Conservation (phyloP, 2,888 invertebrate species). For the Athalia rosae region DNA sequence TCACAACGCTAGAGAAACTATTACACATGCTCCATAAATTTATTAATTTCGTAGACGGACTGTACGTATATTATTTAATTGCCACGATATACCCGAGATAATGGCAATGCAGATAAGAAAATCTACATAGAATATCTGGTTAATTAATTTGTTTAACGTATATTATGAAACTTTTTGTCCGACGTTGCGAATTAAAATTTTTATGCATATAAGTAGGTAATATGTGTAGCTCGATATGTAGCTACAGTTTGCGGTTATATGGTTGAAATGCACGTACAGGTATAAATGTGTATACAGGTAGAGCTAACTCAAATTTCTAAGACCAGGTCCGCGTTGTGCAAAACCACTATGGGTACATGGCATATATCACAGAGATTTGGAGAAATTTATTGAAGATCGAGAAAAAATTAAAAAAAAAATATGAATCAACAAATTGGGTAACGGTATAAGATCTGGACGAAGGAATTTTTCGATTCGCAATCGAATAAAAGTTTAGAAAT, state of each 20-base stretch:
- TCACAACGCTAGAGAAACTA: conserved; percentile 4
- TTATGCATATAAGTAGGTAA: background rate
- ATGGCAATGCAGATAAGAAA: conserved; percentile 3
- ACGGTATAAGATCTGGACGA: too few relatives aligned
- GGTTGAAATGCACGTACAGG: background rate
- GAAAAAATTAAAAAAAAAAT: background rate
- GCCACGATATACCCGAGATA: background rate
- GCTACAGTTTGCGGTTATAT: background rate
- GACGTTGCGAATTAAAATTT: background rate
- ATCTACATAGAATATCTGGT: conserved; percentile 23
- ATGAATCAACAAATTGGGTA: too few relatives aligned
- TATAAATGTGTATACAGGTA: too few relatives aligned
- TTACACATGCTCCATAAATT: background rate
- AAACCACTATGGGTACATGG: too few relatives aligned
- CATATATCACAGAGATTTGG: too few relatives aligned
- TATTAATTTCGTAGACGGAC: conserved; percentile 15
- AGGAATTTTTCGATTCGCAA: too few relatives aligned
- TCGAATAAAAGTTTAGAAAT: too few relatives aligned
- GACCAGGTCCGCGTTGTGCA: too few relatives aligned
- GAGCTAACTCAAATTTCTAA: too few relatives aligned
- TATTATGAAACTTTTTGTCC: conserved; percentile 11
- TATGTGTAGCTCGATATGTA: background rate
- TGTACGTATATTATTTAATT: conserved; percentile 11
- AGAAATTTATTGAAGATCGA: background rate
- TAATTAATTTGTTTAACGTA: conserved; percentile 20